Evolutionary conservation across 2,113 vertebrate species (phyloP).

Genomic region (Anseranas semipalmata): DNA sequence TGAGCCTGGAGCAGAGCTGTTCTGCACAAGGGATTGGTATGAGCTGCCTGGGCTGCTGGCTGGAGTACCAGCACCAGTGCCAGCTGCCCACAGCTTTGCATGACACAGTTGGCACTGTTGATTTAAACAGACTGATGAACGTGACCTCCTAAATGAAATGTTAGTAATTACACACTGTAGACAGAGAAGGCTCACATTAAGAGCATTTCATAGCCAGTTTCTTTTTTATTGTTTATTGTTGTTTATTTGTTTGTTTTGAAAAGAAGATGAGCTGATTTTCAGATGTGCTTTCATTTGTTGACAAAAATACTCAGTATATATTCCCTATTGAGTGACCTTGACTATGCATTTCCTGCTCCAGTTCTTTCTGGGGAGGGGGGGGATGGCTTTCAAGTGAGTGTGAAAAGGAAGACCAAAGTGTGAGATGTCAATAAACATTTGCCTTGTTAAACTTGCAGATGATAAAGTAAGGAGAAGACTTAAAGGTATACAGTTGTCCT

Average conservation of each 20-base stretch:
- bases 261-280: neutral
- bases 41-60: neutral
- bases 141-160: conserved; percentile 6
- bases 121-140: conserved; percentile 32
- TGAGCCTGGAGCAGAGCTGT: neutral
- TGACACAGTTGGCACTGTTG: neutral
- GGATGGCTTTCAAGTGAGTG: neutral
- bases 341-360: neutral
- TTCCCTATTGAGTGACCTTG: neutral
- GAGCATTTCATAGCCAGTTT: neutral
- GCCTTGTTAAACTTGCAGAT: neutral
- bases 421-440: conserved; percentile 18
- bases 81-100: neutral
- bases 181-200: neutral
- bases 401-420: neutral
- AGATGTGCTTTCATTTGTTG: neutral
- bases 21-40: neutral
- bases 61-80: neutral
- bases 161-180: neutral
- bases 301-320: neutral
- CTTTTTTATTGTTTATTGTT: neutral
- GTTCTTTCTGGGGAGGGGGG: neutral
- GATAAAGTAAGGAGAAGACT: neutral
- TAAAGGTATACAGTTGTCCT: neutral
- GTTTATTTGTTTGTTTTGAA: conserved; percentile 18